Percentiles rank a stretch among this genome's conserved stretches.
These are phyloP conservation scores for Prosopocoilus inquinatus DNA, from an alignment of 2,888 invertebrate genomes.

Conservation along the genomic window DNA sequence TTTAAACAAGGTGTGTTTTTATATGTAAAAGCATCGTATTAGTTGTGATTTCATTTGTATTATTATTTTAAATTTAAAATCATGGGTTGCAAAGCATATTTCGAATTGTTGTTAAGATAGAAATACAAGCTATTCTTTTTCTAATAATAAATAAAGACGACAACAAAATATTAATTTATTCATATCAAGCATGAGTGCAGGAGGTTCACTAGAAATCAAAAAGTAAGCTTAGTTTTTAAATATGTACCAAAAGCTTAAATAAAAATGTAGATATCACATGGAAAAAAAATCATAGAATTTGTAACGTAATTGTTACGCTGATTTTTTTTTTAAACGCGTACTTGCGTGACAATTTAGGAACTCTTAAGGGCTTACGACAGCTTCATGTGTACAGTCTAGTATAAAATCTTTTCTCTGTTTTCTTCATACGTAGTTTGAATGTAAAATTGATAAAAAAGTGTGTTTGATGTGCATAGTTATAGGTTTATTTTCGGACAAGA, in stretches of 20 bases:
- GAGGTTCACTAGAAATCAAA: constrained; percentile 15
- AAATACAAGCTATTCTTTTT: constrained; percentile 37
- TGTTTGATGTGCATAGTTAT: constrained; percentile 42
- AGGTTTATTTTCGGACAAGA: constrained; percentile 18
- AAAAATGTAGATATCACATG: constrained; percentile 35
- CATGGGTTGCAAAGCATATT: constrained; percentile 41
- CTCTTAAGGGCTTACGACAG: constrained; percentile 34
- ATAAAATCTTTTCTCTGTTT: constrained; percentile 27
- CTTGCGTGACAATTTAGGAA: constrained; percentile 25
- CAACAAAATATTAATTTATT: constrained; percentile 4
- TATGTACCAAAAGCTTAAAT: constrained; percentile 26
- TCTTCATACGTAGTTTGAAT: constrained; percentile 23
- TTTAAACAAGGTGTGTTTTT: constrained; percentile 39
- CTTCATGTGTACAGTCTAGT: constrained; percentile 42
- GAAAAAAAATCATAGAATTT: constrained; percentile 23
- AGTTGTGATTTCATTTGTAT: constrained; percentile 25
- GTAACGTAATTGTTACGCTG: constrained; percentile 29
- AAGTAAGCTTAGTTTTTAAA: constrained; percentile 11
- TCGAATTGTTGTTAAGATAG: constrained; percentile 35
- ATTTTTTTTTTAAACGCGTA: constrained; percentile 24
- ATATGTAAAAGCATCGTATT: constrained; percentile 27
- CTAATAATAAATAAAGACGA: no score
- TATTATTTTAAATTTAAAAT: constrained; percentile 45
- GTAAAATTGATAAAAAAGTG: constrained; percentile 31
- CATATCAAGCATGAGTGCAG: constrained; percentile 7